Evolutionary conservation across 2,113 vertebrate species (phyloP).

Genomic region (Suncus etruscus): DNA sequence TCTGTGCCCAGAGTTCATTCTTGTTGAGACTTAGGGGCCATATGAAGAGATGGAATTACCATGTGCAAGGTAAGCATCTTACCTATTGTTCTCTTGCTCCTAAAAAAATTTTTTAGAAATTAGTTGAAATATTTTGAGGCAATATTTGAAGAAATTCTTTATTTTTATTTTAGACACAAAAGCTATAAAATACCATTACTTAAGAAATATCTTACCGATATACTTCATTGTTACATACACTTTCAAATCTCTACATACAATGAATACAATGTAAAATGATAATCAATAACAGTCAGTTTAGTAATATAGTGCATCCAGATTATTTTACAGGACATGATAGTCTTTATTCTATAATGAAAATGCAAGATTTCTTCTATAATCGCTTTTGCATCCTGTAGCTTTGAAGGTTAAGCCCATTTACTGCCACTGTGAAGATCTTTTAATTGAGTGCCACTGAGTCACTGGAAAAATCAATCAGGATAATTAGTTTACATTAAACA

Average conservation of each 20-base stretch:
- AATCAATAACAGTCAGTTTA: background rate
- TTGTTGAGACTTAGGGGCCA: too few species aligned
- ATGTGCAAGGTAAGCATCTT: too few species aligned
- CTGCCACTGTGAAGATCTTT: background rate
- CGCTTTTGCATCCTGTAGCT: background rate
- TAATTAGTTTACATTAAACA: background rate
- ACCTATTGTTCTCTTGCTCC: too few species aligned
- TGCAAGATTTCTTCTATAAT: background rate
- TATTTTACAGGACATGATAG: background rate
- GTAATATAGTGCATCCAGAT: background rate
- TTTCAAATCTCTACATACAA: background rate
- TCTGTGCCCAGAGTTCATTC: too few species aligned
- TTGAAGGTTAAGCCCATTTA: background rate
- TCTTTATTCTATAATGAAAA: slow-evolving; percentile 2
- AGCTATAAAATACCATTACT: too few species aligned
- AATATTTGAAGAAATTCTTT: too few species aligned
- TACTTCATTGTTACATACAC: background rate
- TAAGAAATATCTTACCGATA: too few species aligned
- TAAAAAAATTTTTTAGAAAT: background rate
- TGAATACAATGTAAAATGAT: background rate
- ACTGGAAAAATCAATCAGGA: background rate
- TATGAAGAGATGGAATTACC: too few species aligned
- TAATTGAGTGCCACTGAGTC: background rate
- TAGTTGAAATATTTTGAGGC: background rate
- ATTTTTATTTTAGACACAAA: too few species aligned